Percentiles rank a stretch among this genome's conserved stretches.
Evolutionary conservation across 2,888 invertebrate species (phyloP).

Genomic region (Linyphia triangularis): DNA sequence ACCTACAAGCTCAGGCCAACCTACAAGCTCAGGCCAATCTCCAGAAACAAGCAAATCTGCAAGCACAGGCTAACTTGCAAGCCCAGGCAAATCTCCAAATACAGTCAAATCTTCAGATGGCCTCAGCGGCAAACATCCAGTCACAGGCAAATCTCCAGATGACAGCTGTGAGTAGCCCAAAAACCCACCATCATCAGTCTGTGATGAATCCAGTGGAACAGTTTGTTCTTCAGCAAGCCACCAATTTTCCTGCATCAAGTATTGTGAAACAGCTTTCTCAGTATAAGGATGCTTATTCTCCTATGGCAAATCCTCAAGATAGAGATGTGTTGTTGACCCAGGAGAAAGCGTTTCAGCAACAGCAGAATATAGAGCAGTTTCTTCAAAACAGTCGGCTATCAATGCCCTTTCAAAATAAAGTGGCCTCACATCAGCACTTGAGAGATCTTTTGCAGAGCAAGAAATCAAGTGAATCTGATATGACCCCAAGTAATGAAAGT

Average conservation of each 20-base stretch:
- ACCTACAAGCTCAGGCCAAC: neutral
- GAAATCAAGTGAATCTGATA: slow-evolving; percentile 11
- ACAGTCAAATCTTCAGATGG: neutral
- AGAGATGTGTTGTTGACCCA: slow-evolving; percentile 5
- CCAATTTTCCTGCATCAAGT: slow-evolving; percentile 36
- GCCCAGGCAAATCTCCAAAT: neutral
- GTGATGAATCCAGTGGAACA: slow-evolving; percentile 40
- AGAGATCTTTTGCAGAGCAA: slow-evolving; percentile 66
- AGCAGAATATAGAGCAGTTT: slow-evolving; percentile 60
- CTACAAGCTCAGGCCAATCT: neutral
- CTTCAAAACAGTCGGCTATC: slow-evolving; percentile 27
- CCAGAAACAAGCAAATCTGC: neutral
- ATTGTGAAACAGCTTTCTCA: slow-evolving; percentile 59
- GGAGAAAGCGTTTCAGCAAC: slow-evolving; percentile 50
- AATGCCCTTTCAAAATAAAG: slow-evolving; percentile 38
- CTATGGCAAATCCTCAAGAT: slow-evolving; percentile 15
- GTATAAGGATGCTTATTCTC: slow-evolving; percentile 56
- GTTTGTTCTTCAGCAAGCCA: slow-evolving; percentile 58
- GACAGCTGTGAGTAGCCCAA: neutral
- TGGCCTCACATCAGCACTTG: slow-evolving; percentile 54
- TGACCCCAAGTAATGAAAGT: slow-evolving; percentile 31
- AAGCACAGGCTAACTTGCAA: neutral
- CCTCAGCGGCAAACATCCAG: neutral
- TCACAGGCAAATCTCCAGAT: neutral
- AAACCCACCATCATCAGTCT: slow-evolving; percentile 14